These are phyloP conservation scores for Excalfactoria chinensis DNA, from an alignment of 2,113 vertebrate species.

Conservation along the genomic window DNA sequence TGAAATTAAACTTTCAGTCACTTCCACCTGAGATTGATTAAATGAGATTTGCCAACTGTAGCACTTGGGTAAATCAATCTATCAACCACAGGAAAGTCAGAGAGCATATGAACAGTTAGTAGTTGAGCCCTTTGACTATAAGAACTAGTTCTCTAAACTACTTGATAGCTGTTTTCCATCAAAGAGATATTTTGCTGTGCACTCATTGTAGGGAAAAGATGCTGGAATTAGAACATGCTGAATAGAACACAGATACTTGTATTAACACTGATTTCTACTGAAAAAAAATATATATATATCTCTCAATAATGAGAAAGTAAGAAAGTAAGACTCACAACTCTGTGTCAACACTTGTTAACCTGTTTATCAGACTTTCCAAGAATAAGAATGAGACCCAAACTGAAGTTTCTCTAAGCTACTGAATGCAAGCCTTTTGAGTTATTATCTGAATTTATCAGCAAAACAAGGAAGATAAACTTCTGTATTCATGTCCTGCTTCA, in stretches of 20 bases:
- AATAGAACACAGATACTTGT: neutral
- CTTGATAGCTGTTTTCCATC: neutral
- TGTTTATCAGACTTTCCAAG: neutral
- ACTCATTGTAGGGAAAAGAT: neutral
- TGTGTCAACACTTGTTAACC: neutral
- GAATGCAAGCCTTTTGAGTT: neutral
- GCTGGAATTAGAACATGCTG: neutral
- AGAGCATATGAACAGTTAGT: neutral
- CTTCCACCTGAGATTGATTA: neutral
- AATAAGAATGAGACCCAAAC: neutral
- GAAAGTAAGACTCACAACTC: neutral
- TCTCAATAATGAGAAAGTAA: neutral
- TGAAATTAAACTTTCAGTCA: neutral
- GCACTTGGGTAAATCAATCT: neutral
- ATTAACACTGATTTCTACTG: neutral
- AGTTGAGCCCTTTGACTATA: neutral
- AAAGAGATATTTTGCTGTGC: neutral
- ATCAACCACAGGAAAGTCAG: neutral
- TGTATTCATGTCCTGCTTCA: neutral
- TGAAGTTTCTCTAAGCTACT: neutral
- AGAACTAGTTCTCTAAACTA: neutral
- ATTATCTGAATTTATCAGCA: neutral
- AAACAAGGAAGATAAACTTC: neutral
- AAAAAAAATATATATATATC: neutral
- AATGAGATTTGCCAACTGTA: neutral